Evolutionary conservation across 2,888 invertebrate genomes (phyloP).

Genomic region (Drosophila setosimentum): DNA sequence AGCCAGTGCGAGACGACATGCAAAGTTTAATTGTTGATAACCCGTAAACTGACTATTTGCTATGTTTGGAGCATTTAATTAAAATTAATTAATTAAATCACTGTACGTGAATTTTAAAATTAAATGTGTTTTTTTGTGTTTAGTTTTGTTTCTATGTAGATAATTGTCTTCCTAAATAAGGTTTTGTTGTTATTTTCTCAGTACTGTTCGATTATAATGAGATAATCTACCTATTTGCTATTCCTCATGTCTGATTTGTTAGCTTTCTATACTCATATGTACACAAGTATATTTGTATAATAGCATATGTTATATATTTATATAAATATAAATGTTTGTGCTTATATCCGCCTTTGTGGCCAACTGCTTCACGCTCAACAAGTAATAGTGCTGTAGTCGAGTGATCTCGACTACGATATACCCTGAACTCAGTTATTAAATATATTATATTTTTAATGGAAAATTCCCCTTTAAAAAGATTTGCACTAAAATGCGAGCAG

Average conservation of each 20-base stretch:
- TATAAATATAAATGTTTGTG: conserved; percentile 9
- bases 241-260: conserved; percentile 36
- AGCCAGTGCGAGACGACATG: conserved; percentile 88
- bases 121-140: conserved; percentile 44
- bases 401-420: too few relatives aligned
- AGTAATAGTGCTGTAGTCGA: too few relatives aligned
- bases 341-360: conserved; percentile 30
- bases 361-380: conserved; percentile 22
- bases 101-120: conserved; percentile 19
- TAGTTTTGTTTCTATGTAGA: too few relatives aligned
- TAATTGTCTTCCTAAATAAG: conserved; percentile 37
- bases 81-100: conserved; percentile 34
- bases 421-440: too few relatives aligned
- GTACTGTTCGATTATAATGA: conserved; percentile 10
- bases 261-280: too few relatives aligned
- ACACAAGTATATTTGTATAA: conserved; percentile 32
- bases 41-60: not conserved
- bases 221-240: conserved; percentile 23
- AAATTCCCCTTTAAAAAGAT: too few relatives aligned
- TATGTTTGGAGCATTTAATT: not conserved
- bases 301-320: conserved; percentile 28
- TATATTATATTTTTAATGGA: too few relatives aligned
- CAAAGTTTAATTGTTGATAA: conserved; percentile 47
- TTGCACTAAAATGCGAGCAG: too few relatives aligned
- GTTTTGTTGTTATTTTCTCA: conserved; percentile 29